Percentiles rank a stretch among this genome's conserved stretches.
phyloP scores from a whole-genome alignment of 2,888 invertebrate species.

The Orthosia incerta region DNA sequence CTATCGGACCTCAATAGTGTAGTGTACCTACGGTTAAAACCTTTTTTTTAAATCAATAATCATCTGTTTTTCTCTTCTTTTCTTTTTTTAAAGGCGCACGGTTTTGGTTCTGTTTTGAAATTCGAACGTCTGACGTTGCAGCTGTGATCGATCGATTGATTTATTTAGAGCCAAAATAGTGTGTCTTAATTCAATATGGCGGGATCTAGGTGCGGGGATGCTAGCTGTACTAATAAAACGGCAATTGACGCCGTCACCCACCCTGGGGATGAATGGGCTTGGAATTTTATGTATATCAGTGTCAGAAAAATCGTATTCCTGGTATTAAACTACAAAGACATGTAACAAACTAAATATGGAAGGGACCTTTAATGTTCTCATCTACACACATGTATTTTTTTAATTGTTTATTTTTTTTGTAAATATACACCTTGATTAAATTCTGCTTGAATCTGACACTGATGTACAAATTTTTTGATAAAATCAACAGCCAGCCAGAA shows the following conservation, averaged over 20 bases:
- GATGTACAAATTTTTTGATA: conserved; percentile 37
- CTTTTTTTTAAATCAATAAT: conserved; percentile 70
- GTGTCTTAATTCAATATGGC: conserved; percentile 53
- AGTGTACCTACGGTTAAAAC: conserved; percentile 80
- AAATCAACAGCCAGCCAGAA: conserved; percentile 58
- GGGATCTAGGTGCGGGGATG: conserved; percentile 72
- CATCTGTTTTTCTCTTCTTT: conserved; percentile 50
- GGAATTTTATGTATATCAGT: conserved; percentile 50
- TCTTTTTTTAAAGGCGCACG: conserved; percentile 32
- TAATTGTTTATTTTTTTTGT: not conserved
- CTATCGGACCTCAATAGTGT: conserved; percentile 90
- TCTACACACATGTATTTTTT: not conserved
- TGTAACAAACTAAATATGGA: not conserved
- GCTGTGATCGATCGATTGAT: conserved; percentile 49
- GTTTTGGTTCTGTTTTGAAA: conserved; percentile 47
- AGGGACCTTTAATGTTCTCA: not conserved
- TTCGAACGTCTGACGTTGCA: conserved; percentile 40
- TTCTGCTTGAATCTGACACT: conserved; percentile 32
- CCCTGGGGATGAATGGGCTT: conserved; percentile 60
- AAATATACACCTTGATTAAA: not conserved
- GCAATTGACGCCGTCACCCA: conserved; percentile 67
- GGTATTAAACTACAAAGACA: not conserved
- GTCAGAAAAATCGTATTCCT: conserved; percentile 17
- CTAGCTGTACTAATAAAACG: conserved; percentile 69
- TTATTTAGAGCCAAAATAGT: conserved; percentile 63